Evolutionary conservation across 2,888 invertebrate species (phyloP), one percentile per base, ranked within the genome.

Genomic region (Elmis aenea): DNA sequence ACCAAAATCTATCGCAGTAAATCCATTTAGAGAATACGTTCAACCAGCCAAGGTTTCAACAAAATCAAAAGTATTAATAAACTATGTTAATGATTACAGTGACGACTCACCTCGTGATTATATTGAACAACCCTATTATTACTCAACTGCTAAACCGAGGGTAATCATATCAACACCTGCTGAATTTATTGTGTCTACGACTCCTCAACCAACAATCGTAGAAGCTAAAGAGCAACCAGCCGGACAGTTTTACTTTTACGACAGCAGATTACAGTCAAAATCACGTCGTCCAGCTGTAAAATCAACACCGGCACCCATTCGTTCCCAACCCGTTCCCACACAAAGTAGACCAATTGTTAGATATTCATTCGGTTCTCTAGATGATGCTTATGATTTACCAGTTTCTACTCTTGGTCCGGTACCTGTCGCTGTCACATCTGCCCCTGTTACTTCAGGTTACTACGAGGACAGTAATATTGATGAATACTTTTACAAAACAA

Each of bases 331-430:
- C n/a, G n/a, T n/a, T n/a, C 8, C 18, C 3, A 38, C 25, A 2
- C 29, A 38, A 13, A 56, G 55, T 23, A 46, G 49, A 40, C 57
- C 57, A 1, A 50, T 57, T 23, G 48, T 45, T 3, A 51, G 40
- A 31, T 59, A 48, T 34, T 48, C 51, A 9, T 59, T 59, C 30
- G 51, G 54, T 38, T 55, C 57, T 8, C 33, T 55, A 3, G 58
- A 57, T 41, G 42, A 44, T 11, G 38, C 50, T 28, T 52, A 55
- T 24, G 46, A 48, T 12, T 40, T 45, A 22, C 32, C 38, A 9
- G 29, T 23, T 33, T 24, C 41, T 22, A n/a, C n/a, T n/a, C n/a
- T n/a, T n/a, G n/a, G n/a, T n/a, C n/a, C n/a, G n/a, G n/a, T n/a
- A n/a, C n/a, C n/a, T n/a, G n/a, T n/a, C n/a, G n/a, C n/a, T n/a